Conservation (phyloP, 2,797 vertebrate genomes). For the Gobio occitaniae region DNA sequence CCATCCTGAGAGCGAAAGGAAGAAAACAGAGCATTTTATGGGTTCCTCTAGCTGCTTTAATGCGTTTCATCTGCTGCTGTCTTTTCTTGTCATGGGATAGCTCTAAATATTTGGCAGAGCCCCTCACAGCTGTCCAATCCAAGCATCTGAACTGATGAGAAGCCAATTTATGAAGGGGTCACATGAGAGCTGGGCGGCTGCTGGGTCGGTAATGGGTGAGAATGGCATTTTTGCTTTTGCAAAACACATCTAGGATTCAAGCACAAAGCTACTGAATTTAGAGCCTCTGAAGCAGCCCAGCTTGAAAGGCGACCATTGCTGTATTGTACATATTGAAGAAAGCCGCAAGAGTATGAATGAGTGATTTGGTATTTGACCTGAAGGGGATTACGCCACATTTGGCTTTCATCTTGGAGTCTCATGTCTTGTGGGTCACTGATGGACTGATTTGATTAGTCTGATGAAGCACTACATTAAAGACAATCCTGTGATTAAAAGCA, state of each 20-base stretch:
- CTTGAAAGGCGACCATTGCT: background rate
- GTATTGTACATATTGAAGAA: background rate
- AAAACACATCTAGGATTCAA: background rate
- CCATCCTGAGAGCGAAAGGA: constrained; percentile 65
- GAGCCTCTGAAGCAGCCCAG: background rate
- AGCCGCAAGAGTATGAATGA: background rate
- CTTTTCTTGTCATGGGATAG: constrained; percentile 68
- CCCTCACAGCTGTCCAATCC: constrained; percentile 51
- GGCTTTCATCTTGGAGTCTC: constrained; percentile 7
- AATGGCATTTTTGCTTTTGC: background rate
- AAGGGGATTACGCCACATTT: constrained; percentile 2
- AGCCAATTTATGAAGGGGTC: constrained; percentile 46
- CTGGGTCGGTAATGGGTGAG: constrained; percentile 44
- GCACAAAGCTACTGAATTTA: background rate
- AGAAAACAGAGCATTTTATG: constrained; percentile 75
- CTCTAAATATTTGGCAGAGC: constrained; percentile 61
- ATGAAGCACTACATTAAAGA: background rate
- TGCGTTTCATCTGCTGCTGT: constrained; percentile 75
- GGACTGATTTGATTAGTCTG: constrained; percentile 5
- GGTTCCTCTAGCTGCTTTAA: constrained; percentile 72
- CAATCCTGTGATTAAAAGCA: background rate
- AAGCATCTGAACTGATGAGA: constrained; percentile 54
- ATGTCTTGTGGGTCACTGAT: constrained; percentile 12
- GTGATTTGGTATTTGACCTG: constrained; percentile 14
- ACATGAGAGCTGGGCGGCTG: constrained; percentile 36